Evolutionary conservation across 2,888 invertebrate species (phyloP), one percentile per base, ranked within the genome.

Genomic region (Rutpela maculata): DNA sequence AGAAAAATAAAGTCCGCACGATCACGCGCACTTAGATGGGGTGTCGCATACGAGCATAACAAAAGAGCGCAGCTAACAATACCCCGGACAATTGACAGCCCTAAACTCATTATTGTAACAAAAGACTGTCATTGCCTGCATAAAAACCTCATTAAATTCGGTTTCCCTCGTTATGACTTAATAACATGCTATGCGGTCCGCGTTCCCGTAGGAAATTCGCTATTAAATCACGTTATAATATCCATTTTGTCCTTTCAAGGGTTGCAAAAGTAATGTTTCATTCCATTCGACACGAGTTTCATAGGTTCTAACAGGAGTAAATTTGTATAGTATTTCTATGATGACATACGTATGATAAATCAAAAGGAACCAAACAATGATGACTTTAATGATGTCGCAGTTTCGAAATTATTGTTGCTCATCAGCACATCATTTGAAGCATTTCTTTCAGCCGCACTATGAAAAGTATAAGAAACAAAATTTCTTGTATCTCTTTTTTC

Each of bases 41-140:
- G 69, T 75, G 68, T 63, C 74, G 57, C 68, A 56, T 75, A 75
- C 75, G 75, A 80, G 80, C 78, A 79, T 79, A 80, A 81, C 81
- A 79, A 81, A 80, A 81, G 79, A 78, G 78, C 74, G 74, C 22
- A 12, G 59, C 74, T 60, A 69, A 69, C 70, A 88, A 88, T 88
- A 86, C 88, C 88, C 89, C 81, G 81, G 88, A 88, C 88, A 86
- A 88, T 88, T 87, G 88, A 87, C 88, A 87, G 88, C 88, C 88
- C 88, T 89, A 89, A 89, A 89, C 88, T 89, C 89, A 89, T 90
- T 89, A 89, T 86, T 87, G 85, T 87, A 88, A 89, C 89, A 90
- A 90, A 90, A 89, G 90, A 89, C 87, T 88, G 88, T 89, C 88
- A 89, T 89, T 89, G 88, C 87, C 87, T 89, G 90, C 88, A 90